Conservation (phyloP, 2,797 vertebrate species). For the Melanotaenia maccullochi region DNA sequence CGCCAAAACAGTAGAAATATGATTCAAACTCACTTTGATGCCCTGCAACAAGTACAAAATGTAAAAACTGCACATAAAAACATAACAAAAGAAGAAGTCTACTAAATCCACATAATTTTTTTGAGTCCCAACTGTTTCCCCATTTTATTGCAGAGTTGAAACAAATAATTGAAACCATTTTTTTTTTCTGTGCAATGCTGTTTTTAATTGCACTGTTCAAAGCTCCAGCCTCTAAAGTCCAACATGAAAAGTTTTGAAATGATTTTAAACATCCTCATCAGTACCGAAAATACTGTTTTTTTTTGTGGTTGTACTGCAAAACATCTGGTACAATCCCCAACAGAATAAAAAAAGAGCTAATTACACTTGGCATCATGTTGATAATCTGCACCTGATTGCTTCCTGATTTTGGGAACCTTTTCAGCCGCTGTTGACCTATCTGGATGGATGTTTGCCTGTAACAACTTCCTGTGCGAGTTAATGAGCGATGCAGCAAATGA, state of each 20-base stretch:
- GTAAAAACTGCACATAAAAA: slow-evolving; percentile 7
- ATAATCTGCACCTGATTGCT: slow-evolving; percentile 73
- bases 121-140: slow-evolving; percentile 4
- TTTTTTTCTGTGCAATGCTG: neutral
- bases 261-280: slow-evolving; percentile 16
- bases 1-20: neutral
- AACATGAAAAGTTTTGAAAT: slow-evolving; percentile 13
- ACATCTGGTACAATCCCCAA: slow-evolving; percentile 10
- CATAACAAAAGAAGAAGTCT: slow-evolving; percentile 13
- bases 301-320: slow-evolving; percentile 11
- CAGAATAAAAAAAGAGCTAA: slow-evolving; percentile 35
- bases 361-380: slow-evolving; percentile 65
- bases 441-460: slow-evolving; percentile 57
- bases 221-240: slow-evolving; percentile 1
- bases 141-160: slow-evolving; percentile 5
- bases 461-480: slow-evolving; percentile 74
- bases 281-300: neutral
- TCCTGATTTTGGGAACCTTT: slow-evolving; percentile 76
- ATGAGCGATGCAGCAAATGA: slow-evolving; percentile 57
- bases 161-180: neutral
- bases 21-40: neutral
- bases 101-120: slow-evolving; percentile 8
- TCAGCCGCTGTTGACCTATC: slow-evolving; percentile 75
- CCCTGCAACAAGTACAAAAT: neutral
- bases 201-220: slow-evolving; percentile 15